Evolutionary conservation across 2,888 invertebrate genomes (phyloP).

Genomic region (Pedicia rivosa): DNA sequence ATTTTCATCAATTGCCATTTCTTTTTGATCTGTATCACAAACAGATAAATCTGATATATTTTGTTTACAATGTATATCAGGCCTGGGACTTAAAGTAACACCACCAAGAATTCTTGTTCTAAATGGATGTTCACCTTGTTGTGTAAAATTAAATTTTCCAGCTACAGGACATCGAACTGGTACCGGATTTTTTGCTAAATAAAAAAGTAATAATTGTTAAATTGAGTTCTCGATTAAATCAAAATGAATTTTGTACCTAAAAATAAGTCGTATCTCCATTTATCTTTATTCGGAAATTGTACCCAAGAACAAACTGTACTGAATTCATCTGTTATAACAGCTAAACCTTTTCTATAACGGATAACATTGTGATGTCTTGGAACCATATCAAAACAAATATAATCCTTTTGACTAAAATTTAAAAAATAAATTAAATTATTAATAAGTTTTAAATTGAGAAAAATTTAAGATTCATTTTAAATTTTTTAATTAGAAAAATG

Average conservation of each 20-base stretch:
- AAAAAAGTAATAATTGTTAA: constrained; percentile 14
- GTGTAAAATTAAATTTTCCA: constrained; percentile 89
- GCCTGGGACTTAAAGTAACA: constrained; percentile 84
- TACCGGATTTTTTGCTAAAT: constrained; percentile 70
- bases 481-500: too few relatives aligned
- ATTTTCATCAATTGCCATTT: constrained; percentile 85
- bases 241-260: too few relatives aligned
- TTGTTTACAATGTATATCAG: constrained; percentile 80
- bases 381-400: constrained; percentile 91
- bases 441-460: too few relatives aligned
- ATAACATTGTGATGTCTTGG: constrained; percentile 93
- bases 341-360: constrained; percentile 72
- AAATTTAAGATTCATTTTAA: too few relatives aligned
- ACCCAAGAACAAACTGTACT: constrained; percentile 92
- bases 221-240: background rate
- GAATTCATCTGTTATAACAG: constrained; percentile 79
- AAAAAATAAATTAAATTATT: background rate
- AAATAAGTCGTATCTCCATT: constrained; percentile 79
- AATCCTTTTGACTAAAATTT: constrained; percentile 71
- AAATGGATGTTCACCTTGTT: constrained; percentile 78
- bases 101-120: constrained; percentile 90
- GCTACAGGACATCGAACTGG: constrained; percentile 91
- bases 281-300: constrained; percentile 66
- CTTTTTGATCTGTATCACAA: constrained; percentile 89
- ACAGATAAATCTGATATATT: constrained; percentile 93